Conservation (phyloP, 2,113 vertebrate species). For the Xiphias gladius region DNA sequence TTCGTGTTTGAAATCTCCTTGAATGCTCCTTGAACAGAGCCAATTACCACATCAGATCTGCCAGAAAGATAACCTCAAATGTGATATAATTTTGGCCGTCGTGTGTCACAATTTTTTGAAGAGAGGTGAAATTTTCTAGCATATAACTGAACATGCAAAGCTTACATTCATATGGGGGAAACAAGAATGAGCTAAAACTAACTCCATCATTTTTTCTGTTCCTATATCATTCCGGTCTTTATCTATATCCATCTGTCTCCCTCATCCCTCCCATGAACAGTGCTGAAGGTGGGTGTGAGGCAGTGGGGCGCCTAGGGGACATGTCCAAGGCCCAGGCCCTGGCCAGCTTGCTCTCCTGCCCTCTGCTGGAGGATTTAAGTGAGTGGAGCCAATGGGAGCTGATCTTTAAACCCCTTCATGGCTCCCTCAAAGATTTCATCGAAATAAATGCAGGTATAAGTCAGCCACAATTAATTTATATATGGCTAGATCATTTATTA, state of each 20-base stretch:
- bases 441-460: slow-evolving; percentile 77
- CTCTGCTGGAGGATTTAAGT: slow-evolving; percentile 83
- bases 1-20: too few species aligned
- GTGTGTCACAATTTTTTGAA: too few species aligned
- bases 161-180: background rate
- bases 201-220: background rate
- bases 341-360: slow-evolving; percentile 80
- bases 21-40: too few species aligned
- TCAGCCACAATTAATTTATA: background rate
- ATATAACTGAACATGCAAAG: too few species aligned
- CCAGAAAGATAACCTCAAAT: too few species aligned
- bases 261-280: slow-evolving; percentile 21
- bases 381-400: slow-evolving; percentile 87
- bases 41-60: too few species aligned
- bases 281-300: slow-evolving; percentile 47
- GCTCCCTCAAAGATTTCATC: slow-evolving; percentile 85
- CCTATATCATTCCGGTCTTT: background rate
- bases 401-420: slow-evolving; percentile 80
- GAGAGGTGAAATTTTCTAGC: too few species aligned
- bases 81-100: too few species aligned
- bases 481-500: too few species aligned
- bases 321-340: slow-evolving; percentile 77
- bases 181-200: background rate
- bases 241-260: background rate
- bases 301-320: slow-evolving; percentile 80